phyloP scores from a whole-genome alignment of 2,888 invertebrate genomes.

The Heteromyza rotundicornis region DNA sequence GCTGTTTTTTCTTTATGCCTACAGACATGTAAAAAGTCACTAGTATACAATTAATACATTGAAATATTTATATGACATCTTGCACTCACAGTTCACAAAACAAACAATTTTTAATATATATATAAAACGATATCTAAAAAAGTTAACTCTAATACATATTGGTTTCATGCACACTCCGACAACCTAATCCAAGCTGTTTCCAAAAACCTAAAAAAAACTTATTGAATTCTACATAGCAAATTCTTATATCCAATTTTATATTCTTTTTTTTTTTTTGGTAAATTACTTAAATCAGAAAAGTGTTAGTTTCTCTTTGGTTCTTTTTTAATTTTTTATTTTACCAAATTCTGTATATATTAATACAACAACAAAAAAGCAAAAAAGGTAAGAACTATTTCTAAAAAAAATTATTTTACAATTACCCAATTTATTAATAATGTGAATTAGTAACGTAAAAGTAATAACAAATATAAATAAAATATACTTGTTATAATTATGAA shows the following conservation, averaged over 20 bases:
- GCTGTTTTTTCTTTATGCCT: too few relatives aligned
- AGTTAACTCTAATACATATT: slow-evolving; percentile 10
- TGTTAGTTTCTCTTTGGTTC: background rate
- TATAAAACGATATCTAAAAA: background rate
- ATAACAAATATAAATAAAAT: background rate
- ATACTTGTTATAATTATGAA: background rate
- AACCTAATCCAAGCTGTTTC: slow-evolving; percentile 5
- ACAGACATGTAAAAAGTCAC: too few relatives aligned
- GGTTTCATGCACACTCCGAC: slow-evolving; percentile 26
- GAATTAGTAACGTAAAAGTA: background rate
- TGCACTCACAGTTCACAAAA: slow-evolving; percentile 19
- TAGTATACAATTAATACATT: slow-evolving; percentile 8
- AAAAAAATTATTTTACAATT: background rate
- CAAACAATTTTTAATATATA: background rate
- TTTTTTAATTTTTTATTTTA: background rate
- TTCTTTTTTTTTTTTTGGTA: too few relatives aligned
- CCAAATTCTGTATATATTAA: background rate
- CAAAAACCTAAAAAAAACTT: slow-evolving; percentile 17
- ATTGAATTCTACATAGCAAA: slow-evolving; percentile 50
- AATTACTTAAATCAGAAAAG: too few relatives aligned
- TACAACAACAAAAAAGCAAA: too few relatives aligned
- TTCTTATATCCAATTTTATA: slow-evolving; percentile 2
- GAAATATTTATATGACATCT: slow-evolving; percentile 11
- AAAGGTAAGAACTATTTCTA: background rate
- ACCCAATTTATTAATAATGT: too few relatives aligned